Evolutionary conservation across 1,140 invertebrate species (phyloP), one percentile per base, ranked within the genome.

Genomic region (Zaprionus capensis): DNA sequence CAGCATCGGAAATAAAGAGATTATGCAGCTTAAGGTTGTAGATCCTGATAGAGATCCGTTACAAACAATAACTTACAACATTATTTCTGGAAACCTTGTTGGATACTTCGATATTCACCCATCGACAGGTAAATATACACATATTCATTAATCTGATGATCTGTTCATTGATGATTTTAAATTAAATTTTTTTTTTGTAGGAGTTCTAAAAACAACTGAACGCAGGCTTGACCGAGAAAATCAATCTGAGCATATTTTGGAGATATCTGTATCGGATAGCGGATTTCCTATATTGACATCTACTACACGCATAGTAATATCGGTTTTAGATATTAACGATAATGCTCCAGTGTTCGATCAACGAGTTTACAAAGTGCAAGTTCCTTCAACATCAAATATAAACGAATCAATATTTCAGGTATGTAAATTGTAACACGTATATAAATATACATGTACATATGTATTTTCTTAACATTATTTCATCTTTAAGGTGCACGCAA

Each of bases 71-170:
- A 95, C 95, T 36, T 98, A 96, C 92, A 95, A 95, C 73, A 99
- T 99, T 92, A 96, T 96, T 1, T 96, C 97, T 34, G 98, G 98
- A 78, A 98, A 99, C 94, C 96, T 97, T 0, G 97, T 98, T 85
- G 96, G 96, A 55, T 96, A 97, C 85, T 99, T 99, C 93, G 93
- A 95, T 61, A 98, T 99, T 81, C 96, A 99, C 93, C 94, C 95
- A 22, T 94, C 94, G 5, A 97, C 97, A 78, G 98, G 98, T 98
- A 94, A 94, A 94, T 92, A 64, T 46, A 41, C 5, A 38, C 2
- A 12, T 15, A 12, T 31, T 5, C 14, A 9, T 58, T 55, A 44
- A 14, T n/a, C 6, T 44, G 6, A 4, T 17, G 14, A 53, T 22
- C 12, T n/a, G 31, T 20, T 24, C 1, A 31, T 1, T 44, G 24